phyloP scores from a whole-genome alignment of 1,140 invertebrate species.

The Mycetomoellerius zeteki region DNA sequence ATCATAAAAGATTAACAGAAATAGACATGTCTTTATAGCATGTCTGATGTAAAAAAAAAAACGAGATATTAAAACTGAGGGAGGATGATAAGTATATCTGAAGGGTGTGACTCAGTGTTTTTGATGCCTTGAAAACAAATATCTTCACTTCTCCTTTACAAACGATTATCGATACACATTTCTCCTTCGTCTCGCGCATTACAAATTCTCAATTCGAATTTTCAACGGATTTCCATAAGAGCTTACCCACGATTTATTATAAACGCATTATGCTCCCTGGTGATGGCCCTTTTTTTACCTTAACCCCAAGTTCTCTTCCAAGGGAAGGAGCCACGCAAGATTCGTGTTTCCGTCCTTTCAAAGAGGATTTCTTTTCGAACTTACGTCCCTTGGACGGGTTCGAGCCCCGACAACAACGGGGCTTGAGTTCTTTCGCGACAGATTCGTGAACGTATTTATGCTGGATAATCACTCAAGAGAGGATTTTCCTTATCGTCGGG shows the following conservation, averaged over 20 bases:
- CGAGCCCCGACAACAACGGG: slow-evolving; percentile 36
- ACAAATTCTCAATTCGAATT: slow-evolving; percentile 58
- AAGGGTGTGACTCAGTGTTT: slow-evolving; percentile 24
- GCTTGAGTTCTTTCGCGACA: slow-evolving; percentile 52
- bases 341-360: slow-evolving; percentile 43
- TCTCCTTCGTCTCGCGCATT: neutral
- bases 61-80: neutral
- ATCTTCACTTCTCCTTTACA: slow-evolving; percentile 4
- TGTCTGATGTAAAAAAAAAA: neutral
- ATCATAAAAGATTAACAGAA: neutral
- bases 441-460: slow-evolving; percentile 55
- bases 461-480: slow-evolving; percentile 57
- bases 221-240: slow-evolving; percentile 60
- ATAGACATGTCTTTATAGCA: neutral
- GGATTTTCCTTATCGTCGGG: slow-evolving; percentile 11
- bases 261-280: slow-evolving; percentile 66
- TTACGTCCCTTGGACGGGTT: slow-evolving; percentile 29
- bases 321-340: slow-evolving; percentile 33
- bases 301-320: slow-evolving; percentile 24
- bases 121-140: slow-evolving; percentile 59
- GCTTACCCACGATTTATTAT: slow-evolving; percentile 69
- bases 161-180: slow-evolving; percentile 32
- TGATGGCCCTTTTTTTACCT: slow-evolving; percentile 62
- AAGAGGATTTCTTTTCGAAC: slow-evolving; percentile 62
- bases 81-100: slow-evolving; percentile 14